phyloP scores from a whole-genome alignment of 2,113 vertebrate genomes.

The Pedetes capensis region DNA sequence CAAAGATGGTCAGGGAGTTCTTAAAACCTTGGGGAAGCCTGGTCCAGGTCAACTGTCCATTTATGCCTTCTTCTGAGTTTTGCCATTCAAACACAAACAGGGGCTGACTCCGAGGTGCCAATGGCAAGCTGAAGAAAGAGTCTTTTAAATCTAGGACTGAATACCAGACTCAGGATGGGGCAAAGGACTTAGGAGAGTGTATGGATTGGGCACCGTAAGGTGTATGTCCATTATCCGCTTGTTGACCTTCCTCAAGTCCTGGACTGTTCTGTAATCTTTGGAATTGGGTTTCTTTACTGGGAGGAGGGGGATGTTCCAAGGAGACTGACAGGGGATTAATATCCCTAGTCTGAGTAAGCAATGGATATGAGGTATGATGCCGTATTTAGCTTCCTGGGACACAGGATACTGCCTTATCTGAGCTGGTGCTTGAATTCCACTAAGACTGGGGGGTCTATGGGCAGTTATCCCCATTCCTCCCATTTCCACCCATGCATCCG shows the following conservation, averaged over 20 bases:
- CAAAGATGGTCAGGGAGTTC: background rate
- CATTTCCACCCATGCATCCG: background rate
- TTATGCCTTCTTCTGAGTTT: background rate
- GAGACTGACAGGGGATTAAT: background rate
- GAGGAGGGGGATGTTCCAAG: background rate
- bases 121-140: accelerated
- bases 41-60: background rate
- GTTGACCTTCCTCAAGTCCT: background rate
- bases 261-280: background rate
- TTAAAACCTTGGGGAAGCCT: background rate
- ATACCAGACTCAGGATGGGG: background rate
- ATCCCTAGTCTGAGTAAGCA: accelerated
- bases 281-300: background rate
- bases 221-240: background rate
- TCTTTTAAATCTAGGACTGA: background rate
- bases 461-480: too few species aligned
- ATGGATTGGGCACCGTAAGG: background rate
- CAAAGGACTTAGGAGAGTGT: background rate
- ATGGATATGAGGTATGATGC: background rate
- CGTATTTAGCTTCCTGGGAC: background rate
- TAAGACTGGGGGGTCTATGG: background rate
- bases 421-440: background rate
- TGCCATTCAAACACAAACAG: background rate
- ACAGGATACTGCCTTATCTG: too few species aligned
- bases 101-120: background rate